phyloP scores from a whole-genome alignment of 2,888 invertebrate species.

The Gortyna flavago region DNA sequence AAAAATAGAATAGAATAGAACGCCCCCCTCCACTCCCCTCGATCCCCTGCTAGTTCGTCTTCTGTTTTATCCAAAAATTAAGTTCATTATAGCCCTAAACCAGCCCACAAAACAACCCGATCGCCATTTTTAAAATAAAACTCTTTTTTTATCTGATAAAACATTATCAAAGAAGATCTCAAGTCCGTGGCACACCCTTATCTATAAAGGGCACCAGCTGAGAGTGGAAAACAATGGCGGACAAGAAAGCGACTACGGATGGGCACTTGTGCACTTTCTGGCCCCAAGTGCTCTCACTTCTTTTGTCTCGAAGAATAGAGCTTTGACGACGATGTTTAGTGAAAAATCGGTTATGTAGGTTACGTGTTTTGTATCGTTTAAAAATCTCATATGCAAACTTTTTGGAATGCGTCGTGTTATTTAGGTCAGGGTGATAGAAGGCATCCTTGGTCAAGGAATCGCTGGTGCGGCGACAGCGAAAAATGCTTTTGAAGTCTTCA shows the following conservation, averaged over 20 bases:
- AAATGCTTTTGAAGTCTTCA: neutral
- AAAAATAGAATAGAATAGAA: too few relatives aligned
- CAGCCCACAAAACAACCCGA: constrained; percentile 13
- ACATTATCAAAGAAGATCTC: constrained; percentile 61
- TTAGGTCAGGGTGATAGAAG: neutral
- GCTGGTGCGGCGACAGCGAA: neutral
- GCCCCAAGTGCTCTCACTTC: constrained; percentile 56
- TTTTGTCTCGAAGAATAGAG: constrained; percentile 46
- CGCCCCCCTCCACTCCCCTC: too few relatives aligned
- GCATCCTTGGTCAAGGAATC: neutral
- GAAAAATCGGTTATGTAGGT: constrained; percentile 45
- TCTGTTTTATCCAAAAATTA: too few relatives aligned
- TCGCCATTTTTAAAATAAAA: constrained; percentile 42
- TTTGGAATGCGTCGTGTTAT: neutral
- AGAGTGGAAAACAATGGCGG: constrained; percentile 67
- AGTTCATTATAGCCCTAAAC: neutral
- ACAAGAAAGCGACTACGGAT: constrained; percentile 55
- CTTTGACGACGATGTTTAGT: constrained; percentile 37
- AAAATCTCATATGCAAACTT: neutral
- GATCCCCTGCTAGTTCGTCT: too few relatives aligned
- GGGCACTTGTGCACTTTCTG: constrained; percentile 68
- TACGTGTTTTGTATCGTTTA: constrained; percentile 18
- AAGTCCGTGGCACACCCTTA: constrained; percentile 55
- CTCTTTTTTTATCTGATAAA: constrained; percentile 52
- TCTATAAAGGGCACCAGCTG: constrained; percentile 63